These are phyloP conservation scores for Siniperca scherzeri DNA, from an alignment of 2,797 vertebrate genomes.

Conservation along the genomic window DNA sequence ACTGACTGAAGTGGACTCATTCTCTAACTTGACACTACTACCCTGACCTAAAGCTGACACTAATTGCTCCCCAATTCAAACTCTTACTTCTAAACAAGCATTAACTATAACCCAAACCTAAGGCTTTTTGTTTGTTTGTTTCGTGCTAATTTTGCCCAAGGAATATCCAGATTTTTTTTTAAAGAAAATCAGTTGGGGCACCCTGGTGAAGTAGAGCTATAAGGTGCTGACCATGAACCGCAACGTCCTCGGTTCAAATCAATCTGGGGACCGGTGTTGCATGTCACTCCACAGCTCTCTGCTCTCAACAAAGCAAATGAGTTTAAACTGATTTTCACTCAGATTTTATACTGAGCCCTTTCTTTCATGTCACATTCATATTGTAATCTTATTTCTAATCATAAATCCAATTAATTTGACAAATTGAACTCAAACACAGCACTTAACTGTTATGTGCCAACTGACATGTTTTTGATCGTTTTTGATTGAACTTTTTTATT, in stretches of 20 bases:
- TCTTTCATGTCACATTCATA: neutral
- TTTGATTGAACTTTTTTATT: neutral
- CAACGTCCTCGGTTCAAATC: neutral
- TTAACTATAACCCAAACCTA: neutral
- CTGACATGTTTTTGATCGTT: neutral
- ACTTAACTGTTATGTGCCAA: neutral
- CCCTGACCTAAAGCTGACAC: neutral
- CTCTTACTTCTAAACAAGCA: neutral
- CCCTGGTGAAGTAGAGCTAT: neutral
- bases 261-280: neutral
- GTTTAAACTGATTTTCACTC: neutral
- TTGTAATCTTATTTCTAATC: neutral
- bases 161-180: neutral
- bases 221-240: neutral
- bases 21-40: neutral
- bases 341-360: neutral
- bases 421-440: neutral
- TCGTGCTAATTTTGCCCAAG: neutral
- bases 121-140: neutral
- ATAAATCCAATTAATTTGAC: neutral
- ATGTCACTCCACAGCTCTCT: neutral
- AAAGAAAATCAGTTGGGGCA: neutral
- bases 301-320: neutral
- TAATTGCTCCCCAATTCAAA: conserved; percentile 2
- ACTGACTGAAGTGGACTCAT: neutral